These are phyloP conservation scores for Galeruca laticollis DNA, from an alignment of 2,888 invertebrate genomes.

Conservation along the genomic window DNA sequence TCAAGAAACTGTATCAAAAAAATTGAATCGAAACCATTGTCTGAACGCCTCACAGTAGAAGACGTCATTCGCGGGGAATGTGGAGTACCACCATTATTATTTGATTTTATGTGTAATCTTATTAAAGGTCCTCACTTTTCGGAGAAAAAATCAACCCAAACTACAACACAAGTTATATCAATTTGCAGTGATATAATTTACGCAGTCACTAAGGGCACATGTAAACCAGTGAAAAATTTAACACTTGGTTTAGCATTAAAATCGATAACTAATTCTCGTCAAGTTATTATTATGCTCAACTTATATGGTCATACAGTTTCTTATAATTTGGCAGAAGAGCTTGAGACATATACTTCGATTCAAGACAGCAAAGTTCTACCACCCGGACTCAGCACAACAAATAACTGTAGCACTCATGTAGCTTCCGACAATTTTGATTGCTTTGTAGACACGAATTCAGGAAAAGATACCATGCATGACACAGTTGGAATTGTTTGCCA, in stretches of 20 bases:
- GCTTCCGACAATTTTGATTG: slow-evolving; percentile 50
- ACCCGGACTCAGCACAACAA: slow-evolving; percentile 48
- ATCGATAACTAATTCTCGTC: slow-evolving; percentile 52
- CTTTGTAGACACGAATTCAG: slow-evolving; percentile 41
- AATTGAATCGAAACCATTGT: slow-evolving; percentile 48
- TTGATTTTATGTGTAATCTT: slow-evolving; percentile 36
- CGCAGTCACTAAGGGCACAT: slow-evolving; percentile 18
- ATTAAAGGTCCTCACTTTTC: neutral
- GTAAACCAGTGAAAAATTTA: slow-evolving; percentile 13
- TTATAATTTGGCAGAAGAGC: slow-evolving; percentile 56
- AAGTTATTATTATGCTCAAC: slow-evolving; percentile 54
- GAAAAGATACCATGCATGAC: slow-evolving; percentile 54
- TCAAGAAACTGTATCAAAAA: slow-evolving; percentile 37
- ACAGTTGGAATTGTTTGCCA: slow-evolving; percentile 41
- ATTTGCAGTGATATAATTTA: slow-evolving; percentile 52
- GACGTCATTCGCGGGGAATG: slow-evolving; percentile 33
- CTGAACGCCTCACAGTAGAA: slow-evolving; percentile 36
- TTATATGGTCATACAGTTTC: slow-evolving; percentile 55
- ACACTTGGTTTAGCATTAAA: slow-evolving; percentile 50
- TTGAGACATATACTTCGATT: slow-evolving; percentile 52
- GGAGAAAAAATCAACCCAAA: neutral
- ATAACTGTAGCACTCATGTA: slow-evolving; percentile 51
- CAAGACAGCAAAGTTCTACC: slow-evolving; percentile 50
- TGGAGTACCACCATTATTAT: slow-evolving; percentile 20
- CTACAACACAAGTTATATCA: slow-evolving; percentile 38